Conservation (phyloP, 2,888 invertebrate genomes). For the Abscondita cerata region DNA sequence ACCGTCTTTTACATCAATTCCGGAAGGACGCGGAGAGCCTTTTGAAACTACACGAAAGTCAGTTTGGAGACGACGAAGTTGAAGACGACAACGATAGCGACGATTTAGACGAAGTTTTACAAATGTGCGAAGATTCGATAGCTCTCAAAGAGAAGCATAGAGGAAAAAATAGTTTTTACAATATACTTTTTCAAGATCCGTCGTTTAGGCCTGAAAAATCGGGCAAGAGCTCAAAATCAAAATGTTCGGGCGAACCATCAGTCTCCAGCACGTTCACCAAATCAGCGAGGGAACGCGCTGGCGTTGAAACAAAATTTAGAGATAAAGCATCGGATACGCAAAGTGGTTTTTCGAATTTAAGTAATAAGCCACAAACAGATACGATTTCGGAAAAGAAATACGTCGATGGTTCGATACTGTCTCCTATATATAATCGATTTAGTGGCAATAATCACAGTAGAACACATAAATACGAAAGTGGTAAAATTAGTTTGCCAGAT, state of each 20-base stretch:
- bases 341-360: neutral
- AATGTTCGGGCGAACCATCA: conserved; percentile 9
- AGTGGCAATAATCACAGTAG: conserved; percentile 25
- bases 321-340: conserved; percentile 22
- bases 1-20: conserved; percentile 23
- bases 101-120: conserved; percentile 33
- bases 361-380: conserved; percentile 26
- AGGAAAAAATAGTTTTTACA: conserved; percentile 41
- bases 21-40: conserved; percentile 25
- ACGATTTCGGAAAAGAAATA: conserved; percentile 25
- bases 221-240: conserved; percentile 5
- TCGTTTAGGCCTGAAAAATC: conserved; percentile 19
- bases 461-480: conserved; percentile 18
- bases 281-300: conserved; percentile 18
- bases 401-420: conserved; percentile 35
- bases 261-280: conserved; percentile 19
- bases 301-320: conserved; percentile 11
- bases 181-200: conserved; percentile 28
- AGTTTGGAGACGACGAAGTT: conserved; percentile 20
- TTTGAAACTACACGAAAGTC: conserved; percentile 24
- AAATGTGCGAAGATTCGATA: conserved; percentile 48
- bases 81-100: conserved; percentile 45
- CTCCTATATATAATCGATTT: conserved; percentile 39
- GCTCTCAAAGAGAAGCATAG: conserved; percentile 56
- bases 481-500: conserved; percentile 25